Base-by-base conservation (phyloP, 2,113 vertebrate species). In the Chaetura pelagica region DNA sequence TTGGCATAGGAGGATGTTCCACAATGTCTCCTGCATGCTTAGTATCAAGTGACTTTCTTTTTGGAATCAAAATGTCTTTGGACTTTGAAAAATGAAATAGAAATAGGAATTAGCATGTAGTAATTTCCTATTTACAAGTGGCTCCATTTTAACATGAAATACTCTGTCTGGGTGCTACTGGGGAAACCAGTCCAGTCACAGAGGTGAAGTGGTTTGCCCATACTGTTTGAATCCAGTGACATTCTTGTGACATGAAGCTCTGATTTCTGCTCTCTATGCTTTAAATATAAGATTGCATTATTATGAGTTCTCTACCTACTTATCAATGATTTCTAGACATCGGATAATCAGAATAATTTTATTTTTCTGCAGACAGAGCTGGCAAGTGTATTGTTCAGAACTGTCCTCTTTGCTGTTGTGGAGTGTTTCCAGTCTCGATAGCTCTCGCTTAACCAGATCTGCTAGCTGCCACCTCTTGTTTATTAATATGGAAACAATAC, bases 21-120 rank as follows among this genome's bases (percentile, higher is more conserved):
- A 16, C n/a, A 51, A 5, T 42, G 0, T 20, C 12, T 20, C 1
- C 0, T 4, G 15, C 1, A 3, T 19, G 18, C 14, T 42, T 27
- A 35, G 12, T 52, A 32, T 18, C 40, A 44, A 23, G 9, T 34
- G 59, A 42, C 29, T 79, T 54, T 26, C 9, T 40, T 63, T 62
- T 57, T 46, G n/a, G 46, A 21, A 44, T 66, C 6, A 62, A 48
- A 89, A 44, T 63, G 15, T 30, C 44, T 90, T 83, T 38, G 66
- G 38, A 40, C 40, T 89, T 77, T 3, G 12, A 63, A 59, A 76
- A 94, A 40, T 34, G n/a, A 79, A 34, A 30, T 29, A 44, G 42
- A 40, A 76, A 57, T 59, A 23, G 46, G 32, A 78, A 23, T 69
- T 66, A 66, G 55, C 73, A 54, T 42, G 55, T 42, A 68, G 55